phyloP scores from a whole-genome alignment of 2,797 vertebrate genomes.

The Tapera naevia region DNA sequence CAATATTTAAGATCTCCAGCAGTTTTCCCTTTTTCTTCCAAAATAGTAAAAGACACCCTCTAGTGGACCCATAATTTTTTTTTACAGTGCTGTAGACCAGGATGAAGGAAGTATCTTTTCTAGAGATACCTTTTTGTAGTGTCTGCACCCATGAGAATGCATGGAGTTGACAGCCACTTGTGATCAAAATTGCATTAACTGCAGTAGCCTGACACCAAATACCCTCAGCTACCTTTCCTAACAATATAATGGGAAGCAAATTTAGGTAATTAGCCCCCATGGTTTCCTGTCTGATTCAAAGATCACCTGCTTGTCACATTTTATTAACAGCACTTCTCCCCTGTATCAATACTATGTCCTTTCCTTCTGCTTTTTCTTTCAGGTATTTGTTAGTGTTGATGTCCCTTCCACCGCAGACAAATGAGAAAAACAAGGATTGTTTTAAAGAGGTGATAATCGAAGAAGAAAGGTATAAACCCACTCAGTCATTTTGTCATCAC shows the following conservation, averaged over 20 bases:
- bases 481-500: background rate
- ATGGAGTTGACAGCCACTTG: background rate
- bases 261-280: background rate
- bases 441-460: background rate
- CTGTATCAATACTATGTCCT: background rate
- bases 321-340: background rate
- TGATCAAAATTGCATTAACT: background rate
- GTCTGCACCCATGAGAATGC: background rate
- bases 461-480: background rate
- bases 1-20: background rate
- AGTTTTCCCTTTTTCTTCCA: background rate
- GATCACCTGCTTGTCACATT: background rate
- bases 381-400: background rate
- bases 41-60: background rate
- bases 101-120: background rate
- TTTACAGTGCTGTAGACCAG: background rate
- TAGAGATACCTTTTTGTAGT: background rate
- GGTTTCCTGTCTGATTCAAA: conserved; percentile 30
- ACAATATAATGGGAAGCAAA: background rate
- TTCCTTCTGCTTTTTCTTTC: conserved; percentile 16
- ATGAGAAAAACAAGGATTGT: conserved; percentile 38
- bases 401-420: conserved; percentile 13
- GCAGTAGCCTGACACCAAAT: background rate
- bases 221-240: background rate
- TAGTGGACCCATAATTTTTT: background rate